Base-by-base conservation (phyloP, 2,113 vertebrate genomes). In the Stercorarius parasiticus region DNA sequence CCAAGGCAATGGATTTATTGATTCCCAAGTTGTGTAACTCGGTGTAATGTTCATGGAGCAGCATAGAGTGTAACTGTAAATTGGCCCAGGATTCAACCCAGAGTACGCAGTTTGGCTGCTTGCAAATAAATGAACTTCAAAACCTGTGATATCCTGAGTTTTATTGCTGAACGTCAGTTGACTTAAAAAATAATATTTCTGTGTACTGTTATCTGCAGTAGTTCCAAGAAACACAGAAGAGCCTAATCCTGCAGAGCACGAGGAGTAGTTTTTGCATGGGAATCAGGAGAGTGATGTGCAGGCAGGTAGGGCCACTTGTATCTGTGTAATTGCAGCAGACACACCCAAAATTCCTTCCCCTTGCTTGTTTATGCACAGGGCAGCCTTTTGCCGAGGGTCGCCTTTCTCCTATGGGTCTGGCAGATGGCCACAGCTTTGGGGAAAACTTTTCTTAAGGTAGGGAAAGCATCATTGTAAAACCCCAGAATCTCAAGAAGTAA, bases 81-180 rank as follows among this genome's bases (percentile, higher is more conserved):
- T 58, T 52, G 53, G 82, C 78, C n/a, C 20, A 43, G 38, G 71
- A 87, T 73, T 80, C 59, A 72, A 42, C 19, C 23, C 53, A 45
- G 62, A 56, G 25, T 47, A 25, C 84, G 66, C 72, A 66, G 22
- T 69, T 91, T 70, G 73, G 49, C 84, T 91, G 47, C 71, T 80
- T 93, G 58, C 55, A 86, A 94, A 91, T 94, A 96, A 91, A 91
- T 66, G 78, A 88, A 56, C 69, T 91, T 92, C 55, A 80, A 97
- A 86, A 91, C 42, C 18, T 67, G 52, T 65, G 66, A 76, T 86
- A 94, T 86, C 66, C 66, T 77, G 94, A 73, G 66, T 91, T 93
- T 93, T 94, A 82, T 86, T 95, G 76, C 58, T 77, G 66, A 59
- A 72, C 3, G 1, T 83, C 62, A 73, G 43, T 56, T 92, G 49